Evolutionary conservation across 2,888 invertebrate genomes (phyloP), one percentile per base, ranked within the genome.

Genomic region (Drosophila meridionalis): DNA sequence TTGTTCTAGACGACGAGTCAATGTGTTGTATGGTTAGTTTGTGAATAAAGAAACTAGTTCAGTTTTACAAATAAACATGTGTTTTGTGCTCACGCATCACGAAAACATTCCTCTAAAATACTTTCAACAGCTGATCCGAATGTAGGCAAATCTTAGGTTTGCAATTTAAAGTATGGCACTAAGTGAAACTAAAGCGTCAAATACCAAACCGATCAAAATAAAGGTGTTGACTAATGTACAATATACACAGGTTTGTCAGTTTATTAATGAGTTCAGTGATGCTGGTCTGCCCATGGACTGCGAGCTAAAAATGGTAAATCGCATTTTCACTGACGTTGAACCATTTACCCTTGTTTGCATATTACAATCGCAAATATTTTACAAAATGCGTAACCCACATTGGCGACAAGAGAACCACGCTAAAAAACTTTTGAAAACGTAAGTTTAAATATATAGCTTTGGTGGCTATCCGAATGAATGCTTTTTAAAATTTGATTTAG

Each of bases 311-410:
- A 87, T 96, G 47, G 93, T 94, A 73, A 92, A 94, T 70, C 94
- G 94, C 73, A 64, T 70, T 11, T 96, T 95, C 90, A 93, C 94
- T 66, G 92, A 94, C 52, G 91, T 96, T 62, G 94, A 95, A 56
- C 91, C 94, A 52, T 92, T 94, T 60, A 95, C 96, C 0, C 86
- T 97, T 43, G 95, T 95, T 62, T 96, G 97, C 90, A 96, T 97
- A 80, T 91, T 96, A 67, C 95, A 95, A 34, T 93, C 95, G 52
- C 94, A 96, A 83, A 94, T 95, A 53, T 95, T 95, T 89, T 94
- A 95, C 82, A 94, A 94, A 69, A 95, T 96, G 94, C 96, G 95
- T 90, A 92, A 93, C 12, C 95, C 94, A 70, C 95, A 96, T 88
- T 93, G 94, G 76, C 95, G 94, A 82, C 94, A 95, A 42, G 95